Base-by-base conservation (phyloP, 2,888 invertebrate species). In the Eupeodes luniger region DNA sequence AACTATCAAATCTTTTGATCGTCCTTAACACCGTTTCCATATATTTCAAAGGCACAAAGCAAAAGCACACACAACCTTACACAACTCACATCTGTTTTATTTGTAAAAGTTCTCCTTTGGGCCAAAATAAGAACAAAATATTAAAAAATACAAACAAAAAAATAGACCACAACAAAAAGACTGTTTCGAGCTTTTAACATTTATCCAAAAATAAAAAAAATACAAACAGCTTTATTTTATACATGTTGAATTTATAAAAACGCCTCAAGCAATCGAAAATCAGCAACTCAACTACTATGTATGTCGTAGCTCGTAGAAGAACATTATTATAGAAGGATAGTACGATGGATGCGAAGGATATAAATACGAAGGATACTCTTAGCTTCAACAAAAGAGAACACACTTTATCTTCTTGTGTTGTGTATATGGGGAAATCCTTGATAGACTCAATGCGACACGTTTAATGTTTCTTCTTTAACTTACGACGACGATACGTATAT, bases 1-100 rank as follows among this genome's bases (percentile, higher is more conserved):
- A 72, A 87, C 83, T 87, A 83, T 80, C 81, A 69, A 69, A 80
- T 84, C 87, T 81, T 84, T 77, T 88, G 77, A 88, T 88, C 87
- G 77, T 81, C 87, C 84, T 84, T 84, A 88, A 76, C 87, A 84
- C 72, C 77, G 62, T 84, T 87, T 61, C 36, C 57, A n/a, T 55
- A 14, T 57, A 36, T 57, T 79, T 64, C 14, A 49, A 70, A 55
- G 14, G 72, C 59, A 47, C 67, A 53, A 47, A 66, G 51, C 40
- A 19, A 11, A 69, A 27, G 27, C 1, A 5, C 40, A 40, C 4
- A 44, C 47, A 57, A 14, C 51, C 72, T 47, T 5, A 34, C 47
- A 47, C 14, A 44, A 44, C 55, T 19, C 27, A 57, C 44, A 40
- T 47, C 12, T 80, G 40, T 66, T 69, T 14, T 19, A 19, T 55